Base-by-base conservation (phyloP, 2,797 vertebrate genomes). In the Betta splendens region DNA sequence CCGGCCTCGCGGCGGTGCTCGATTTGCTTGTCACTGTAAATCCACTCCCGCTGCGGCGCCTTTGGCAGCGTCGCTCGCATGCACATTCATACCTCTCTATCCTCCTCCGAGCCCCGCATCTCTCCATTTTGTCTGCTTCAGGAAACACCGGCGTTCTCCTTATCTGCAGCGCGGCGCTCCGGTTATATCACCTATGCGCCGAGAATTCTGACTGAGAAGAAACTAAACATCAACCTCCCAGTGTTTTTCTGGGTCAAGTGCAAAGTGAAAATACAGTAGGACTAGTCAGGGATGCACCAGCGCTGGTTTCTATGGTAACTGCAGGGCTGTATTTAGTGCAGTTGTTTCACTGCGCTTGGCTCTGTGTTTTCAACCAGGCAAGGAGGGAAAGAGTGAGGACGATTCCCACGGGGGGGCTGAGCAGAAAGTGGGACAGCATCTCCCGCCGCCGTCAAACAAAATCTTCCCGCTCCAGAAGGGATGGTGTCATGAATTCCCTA, bases 201-300 rank as follows among this genome's bases (percentile, higher is more conserved):
- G 43, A 50, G 77, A 70, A 77, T 77, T 78, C 81, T 62, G 60
- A 80, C 79, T 72, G 58, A 48, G 37, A 75, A 70, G 57, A 54
- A 64, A 69, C 75, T 40, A 72, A 83, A 79, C 70, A 62, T 80
- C 79, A 73, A 81, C 81, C 80, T 77, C 77, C 62, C 47, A 49
- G 38, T 78, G 67, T 77, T 82, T 89, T 90, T 91, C 83, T 90
- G 87, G 89, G 91, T 92, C 91, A 91, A 91, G 88, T 88, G 88
- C 86, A 88, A 87, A 87, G 84, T 83, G 81, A 79, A n/a, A 81
- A 89, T 86, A 85, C 86, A 83, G 85, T 76, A 79, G 72, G 79
- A 85, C 88, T 77, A 81, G 87, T 83, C 80, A 74, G 73, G 76
- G 84, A 87, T 87, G 79, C 74, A 79, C 83, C 77, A 61, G 79